Evolutionary conservation across 2,888 invertebrate species (phyloP), one percentile per base, ranked within the genome.

Genomic region (Sminthurides aquaticus): DNA sequence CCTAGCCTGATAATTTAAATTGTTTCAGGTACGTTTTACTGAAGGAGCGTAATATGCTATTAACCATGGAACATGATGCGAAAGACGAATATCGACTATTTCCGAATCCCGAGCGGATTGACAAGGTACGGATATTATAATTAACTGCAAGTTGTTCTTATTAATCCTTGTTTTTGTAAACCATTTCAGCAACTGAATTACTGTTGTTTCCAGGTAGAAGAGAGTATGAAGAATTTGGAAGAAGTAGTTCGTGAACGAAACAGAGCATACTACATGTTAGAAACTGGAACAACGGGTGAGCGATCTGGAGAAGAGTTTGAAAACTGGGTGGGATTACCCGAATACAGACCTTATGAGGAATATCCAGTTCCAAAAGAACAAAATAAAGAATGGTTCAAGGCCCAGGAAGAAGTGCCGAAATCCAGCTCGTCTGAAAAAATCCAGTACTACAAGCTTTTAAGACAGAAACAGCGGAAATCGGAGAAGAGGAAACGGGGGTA

Each of bases 41-140:
- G 61, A 99, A 98, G 81, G 99, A 99, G 80, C 84, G 88, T 62
- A 99, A 99, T 79, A 97, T 98, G 97, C 81, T 99, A 22, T 79
- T 92, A 69, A 97, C 98, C 1, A 96, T 98, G 97, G 91, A 96
- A 80, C 85, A 91, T 69, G 89, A 88, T 78, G 84, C 85, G 79
- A 85, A 87, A 75, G 79, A 84, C 49, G 81, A 86, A 76, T 79
- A 81, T 70, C 81, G 84, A 77, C 71, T 87, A 3, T 91, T 97
- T 78, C 92, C 96, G 1, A 94, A 85, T 79, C 94, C 95, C 1
- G 97, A 98, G 79, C 84, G 97, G 75, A 81, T 94, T 60, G 94
- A 95, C 76, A 97, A 96, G 84, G 90, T 84, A 34, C 20, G 26
- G n/a, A 52, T 52, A 52, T 18, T 5, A 18, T n/a, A n/a, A n/a